Evolutionary conservation across 1,140 invertebrate genomes (phyloP), one percentile per base, ranked within the genome.

Genomic region (Hycleus cichorii): DNA sequence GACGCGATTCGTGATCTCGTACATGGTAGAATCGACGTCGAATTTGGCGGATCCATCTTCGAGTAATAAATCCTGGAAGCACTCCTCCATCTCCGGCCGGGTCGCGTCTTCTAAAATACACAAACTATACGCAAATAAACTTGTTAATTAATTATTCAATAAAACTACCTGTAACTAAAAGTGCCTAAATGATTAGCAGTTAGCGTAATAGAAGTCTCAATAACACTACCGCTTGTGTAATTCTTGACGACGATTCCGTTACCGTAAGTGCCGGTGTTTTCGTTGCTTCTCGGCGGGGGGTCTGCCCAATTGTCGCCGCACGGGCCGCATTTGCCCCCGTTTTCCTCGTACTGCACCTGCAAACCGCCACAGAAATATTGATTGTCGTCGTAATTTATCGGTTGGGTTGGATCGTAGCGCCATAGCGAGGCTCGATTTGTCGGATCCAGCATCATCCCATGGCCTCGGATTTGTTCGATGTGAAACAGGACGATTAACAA

Each of bases 201-300:
- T 6, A 82, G 58, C 9, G 72, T 59, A 3, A 77, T 69, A 1
- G 44, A 64, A 1, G 72, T 68, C 12, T 59, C 47, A 32, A 81
- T 74, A 5, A 63, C 58, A 49, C 50, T 26, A 3, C 72, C 72
- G n/a, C 47, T 24, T 18, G 45, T 64, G 76, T 67, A 64, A 39
- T 55, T 68, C n/a, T 32, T 24, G 1, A 75, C 74, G 4, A 80
- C 75, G 0, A 71, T 66, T 9, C 78, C 78, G 11, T 64, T 69
- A 47, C 78, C 79, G 60, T 76, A 82, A 8, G 9, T 64, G 2
- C 81, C 80, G 2, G 76, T 76, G 48, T 80, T 77, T 68, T 83
- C 81, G 63, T 83, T 77, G 3, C 71, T 68, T 55, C 80, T 74
- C n/a, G 80, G 79, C 18, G 61, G 60, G 3, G 69, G 60, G 2